Percentiles rank a stretch among this genome's conserved stretches.
These are phyloP conservation scores for Nephrotoma flavescens DNA, from an alignment of 2,888 invertebrate species.

Conservation along the genomic window DNA sequence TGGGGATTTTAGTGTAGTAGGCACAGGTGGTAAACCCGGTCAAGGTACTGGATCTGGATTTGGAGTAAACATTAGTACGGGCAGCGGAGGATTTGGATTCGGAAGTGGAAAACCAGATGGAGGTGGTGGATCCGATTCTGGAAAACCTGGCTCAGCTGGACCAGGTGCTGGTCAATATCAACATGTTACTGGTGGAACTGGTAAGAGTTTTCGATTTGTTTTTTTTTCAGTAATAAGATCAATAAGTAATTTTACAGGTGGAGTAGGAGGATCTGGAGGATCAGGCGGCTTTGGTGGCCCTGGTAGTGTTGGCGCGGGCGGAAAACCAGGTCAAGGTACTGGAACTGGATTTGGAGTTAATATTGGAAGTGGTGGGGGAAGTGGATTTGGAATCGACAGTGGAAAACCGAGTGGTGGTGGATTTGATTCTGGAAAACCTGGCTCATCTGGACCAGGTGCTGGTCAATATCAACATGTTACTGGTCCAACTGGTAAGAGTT, in stretches of 20 bases:
- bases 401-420: no score
- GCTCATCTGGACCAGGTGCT: constrained; percentile 13
- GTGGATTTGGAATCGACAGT: no score
- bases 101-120: background rate
- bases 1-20: background rate
- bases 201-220: no score
- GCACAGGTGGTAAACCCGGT: constrained; percentile 7
- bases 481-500: background rate
- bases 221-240: no score
- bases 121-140: background rate
- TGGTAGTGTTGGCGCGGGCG: background rate
- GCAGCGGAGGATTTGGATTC: background rate
- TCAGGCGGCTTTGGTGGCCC: background rate
- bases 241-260: no score
- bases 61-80: background rate
- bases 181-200: background rate
- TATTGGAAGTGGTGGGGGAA: no score
- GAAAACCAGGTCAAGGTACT: background rate
- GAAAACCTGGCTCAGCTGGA: background rate
- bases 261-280: background rate
- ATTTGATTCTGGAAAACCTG: background rate
- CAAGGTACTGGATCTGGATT: background rate
- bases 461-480: background rate
- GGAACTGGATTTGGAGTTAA: background rate
- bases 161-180: constrained; percentile 1